Percentiles rank a stretch among this genome's conserved stretches.
Evolutionary conservation across 1,140 invertebrate genomes (phyloP).

Genomic region (Caenorhabditis remanei): DNA sequence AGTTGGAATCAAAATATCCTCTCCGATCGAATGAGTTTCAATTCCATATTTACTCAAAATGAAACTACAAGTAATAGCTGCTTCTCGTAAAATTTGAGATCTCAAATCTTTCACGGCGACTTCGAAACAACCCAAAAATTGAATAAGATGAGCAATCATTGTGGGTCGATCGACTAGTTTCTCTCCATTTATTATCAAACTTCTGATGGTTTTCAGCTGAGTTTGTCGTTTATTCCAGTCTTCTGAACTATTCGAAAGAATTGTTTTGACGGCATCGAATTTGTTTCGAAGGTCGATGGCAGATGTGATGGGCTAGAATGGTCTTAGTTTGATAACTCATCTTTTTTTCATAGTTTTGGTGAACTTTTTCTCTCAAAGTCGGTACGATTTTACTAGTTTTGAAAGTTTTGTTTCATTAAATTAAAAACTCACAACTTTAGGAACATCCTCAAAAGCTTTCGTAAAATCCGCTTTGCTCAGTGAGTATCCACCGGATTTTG

Average conservation of each 20-base stretch:
- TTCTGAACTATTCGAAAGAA: conserved; percentile 31
- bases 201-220: conserved; percentile 35
- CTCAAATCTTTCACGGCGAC: conserved; percentile 14
- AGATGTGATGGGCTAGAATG: conserved; percentile 12
- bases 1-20: conserved; percentile 29
- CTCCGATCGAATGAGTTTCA: conserved; percentile 25
- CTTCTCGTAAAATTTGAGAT: conserved; percentile 34
- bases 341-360: too few relatives aligned
- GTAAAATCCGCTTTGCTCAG: conserved; percentile 40
- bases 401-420: not conserved
- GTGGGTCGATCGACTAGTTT: conserved; percentile 39
- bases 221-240: conserved; percentile 48
- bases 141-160: conserved; percentile 25
- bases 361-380: not conserved
- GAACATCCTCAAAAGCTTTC: conserved; percentile 35
- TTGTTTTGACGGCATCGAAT: conserved; percentile 12
- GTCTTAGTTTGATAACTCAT: not conserved
- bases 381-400: too few relatives aligned
- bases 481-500: conserved; percentile 29
- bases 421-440: conserved; percentile 10
- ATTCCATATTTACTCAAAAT: conserved; percentile 49
- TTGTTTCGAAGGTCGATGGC: conserved; percentile 34
- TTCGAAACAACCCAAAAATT: conserved; percentile 38
- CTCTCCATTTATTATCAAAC: conserved; percentile 36
- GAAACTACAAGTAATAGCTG: conserved; percentile 29